A percentile compares a stretch with the other conserved stretches of the same genome.
Conservation (phyloP, 2,888 invertebrate genomes). For the Steromphala cineraria region DNA sequence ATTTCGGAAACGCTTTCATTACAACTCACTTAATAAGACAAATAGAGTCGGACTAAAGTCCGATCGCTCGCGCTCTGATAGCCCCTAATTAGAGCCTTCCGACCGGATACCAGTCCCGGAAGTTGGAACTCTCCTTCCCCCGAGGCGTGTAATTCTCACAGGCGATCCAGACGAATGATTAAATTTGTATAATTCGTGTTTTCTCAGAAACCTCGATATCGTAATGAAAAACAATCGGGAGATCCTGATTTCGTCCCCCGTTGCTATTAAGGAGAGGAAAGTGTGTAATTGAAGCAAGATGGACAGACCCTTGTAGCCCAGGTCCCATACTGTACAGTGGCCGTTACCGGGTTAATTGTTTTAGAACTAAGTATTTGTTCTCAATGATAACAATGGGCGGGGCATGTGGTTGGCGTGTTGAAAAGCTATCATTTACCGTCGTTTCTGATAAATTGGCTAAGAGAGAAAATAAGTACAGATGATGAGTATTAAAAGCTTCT, state of each 20-base stretch:
- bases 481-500: too few relatives aligned
- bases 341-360: too few relatives aligned
- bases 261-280: not conserved
- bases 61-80: not conserved
- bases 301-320: not conserved
- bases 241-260: not conserved
- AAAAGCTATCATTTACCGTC: too few relatives aligned
- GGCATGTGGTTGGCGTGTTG: too few relatives aligned
- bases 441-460: too few relatives aligned
- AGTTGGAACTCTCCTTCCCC: not conserved
- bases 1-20: slow-evolving; percentile 24
- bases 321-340: too few relatives aligned
- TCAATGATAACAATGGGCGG: too few relatives aligned
- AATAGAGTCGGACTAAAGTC: not conserved
- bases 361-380: too few relatives aligned
- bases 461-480: too few relatives aligned
- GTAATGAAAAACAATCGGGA: slow-evolving; percentile 17
- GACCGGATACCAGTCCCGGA: slow-evolving; percentile 20
- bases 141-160: slow-evolving; percentile 18
- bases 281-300: slow-evolving; percentile 16
- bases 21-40: slow-evolving; percentile 22
- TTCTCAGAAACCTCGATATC: slow-evolving; percentile 14
- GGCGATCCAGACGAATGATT: slow-evolving; percentile 21
- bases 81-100: slow-evolving; percentile 20
- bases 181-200: slow-evolving; percentile 19